These are phyloP conservation scores for Sapayoa aenigma DNA, from an alignment of 2,113 vertebrate genomes.

Conservation along the genomic window DNA sequence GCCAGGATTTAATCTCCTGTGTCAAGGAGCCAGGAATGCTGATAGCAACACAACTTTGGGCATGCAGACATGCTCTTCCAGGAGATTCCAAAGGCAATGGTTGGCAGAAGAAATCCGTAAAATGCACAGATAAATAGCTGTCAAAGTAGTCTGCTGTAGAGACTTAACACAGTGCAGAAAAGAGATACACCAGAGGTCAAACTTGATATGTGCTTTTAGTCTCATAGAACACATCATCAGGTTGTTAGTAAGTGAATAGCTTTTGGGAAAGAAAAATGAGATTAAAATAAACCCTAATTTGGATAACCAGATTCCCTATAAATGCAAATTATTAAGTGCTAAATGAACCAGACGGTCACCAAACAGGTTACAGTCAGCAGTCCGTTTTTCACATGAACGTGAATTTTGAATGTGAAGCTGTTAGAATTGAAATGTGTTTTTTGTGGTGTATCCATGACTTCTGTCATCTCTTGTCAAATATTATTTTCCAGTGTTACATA, in stretches of 20 bases:
- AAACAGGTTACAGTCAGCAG: not conserved
- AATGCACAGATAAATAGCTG: not conserved
- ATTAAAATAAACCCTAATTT: not conserved
- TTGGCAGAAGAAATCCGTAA: not conserved
- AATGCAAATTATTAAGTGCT: not conserved
- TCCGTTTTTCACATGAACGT: constrained; percentile 5
- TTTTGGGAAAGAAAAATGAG: not conserved
- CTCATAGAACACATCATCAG: not conserved
- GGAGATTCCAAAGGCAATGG: not conserved
- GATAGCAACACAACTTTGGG: not conserved
- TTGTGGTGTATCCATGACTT: not conserved
- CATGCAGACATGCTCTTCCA: not conserved
- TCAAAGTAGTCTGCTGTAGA: not conserved
- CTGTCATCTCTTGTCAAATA: constrained; percentile 14
- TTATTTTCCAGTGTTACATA: not conserved
- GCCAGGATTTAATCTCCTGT: not conserved
- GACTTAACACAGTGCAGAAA: not conserved
- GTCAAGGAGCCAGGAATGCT: not conserved
- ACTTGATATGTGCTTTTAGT: not conserved
- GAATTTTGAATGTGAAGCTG: constrained; percentile 8
- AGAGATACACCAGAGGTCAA: not conserved
- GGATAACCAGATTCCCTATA: not conserved
- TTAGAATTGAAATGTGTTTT: not conserved
- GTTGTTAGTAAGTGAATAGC: not conserved
- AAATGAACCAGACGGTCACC: not conserved